phyloP scores from a whole-genome alignment of 2,888 invertebrate species.

The Therioaphis trifolii region DNA sequence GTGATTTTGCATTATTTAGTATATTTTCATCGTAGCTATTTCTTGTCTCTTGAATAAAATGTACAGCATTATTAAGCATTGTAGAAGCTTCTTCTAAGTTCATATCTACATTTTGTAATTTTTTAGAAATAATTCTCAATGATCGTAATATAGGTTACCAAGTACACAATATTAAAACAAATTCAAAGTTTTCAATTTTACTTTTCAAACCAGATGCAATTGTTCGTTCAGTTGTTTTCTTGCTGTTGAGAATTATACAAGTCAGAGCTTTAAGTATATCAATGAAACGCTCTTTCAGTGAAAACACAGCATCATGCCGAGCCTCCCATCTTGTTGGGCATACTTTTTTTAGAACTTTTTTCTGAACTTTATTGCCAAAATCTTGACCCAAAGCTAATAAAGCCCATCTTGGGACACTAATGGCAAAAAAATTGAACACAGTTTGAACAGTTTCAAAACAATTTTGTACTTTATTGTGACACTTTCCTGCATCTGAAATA shows the following conservation, averaged over 20 bases:
- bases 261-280: conserved; percentile 30
- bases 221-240: not conserved
- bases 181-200: conserved; percentile 27
- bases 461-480: not conserved
- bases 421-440: not conserved
- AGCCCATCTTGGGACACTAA: not conserved
- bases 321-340: conserved; percentile 21
- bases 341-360: not conserved
- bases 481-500: not conserved
- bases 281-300: conserved; percentile 7
- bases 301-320: conserved; percentile 30
- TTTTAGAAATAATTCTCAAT: conserved; percentile 21
- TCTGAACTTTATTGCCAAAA: not conserved
- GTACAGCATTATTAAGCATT: not conserved
- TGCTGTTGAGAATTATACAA: not conserved
- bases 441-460: not conserved
- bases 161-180: conserved; percentile 24
- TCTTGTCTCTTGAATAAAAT: not conserved
- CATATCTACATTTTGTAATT: too few species aligned
- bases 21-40: too few species aligned
- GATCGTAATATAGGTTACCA: conserved; percentile 27
- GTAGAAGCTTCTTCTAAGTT: not conserved
- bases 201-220: conserved; percentile 12
- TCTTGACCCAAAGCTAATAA: not conserved
- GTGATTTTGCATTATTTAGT: too few species aligned